Evolutionary conservation across 2,797 vertebrate species (phyloP).

Genomic region (Rhinatrema bivittatum): DNA sequence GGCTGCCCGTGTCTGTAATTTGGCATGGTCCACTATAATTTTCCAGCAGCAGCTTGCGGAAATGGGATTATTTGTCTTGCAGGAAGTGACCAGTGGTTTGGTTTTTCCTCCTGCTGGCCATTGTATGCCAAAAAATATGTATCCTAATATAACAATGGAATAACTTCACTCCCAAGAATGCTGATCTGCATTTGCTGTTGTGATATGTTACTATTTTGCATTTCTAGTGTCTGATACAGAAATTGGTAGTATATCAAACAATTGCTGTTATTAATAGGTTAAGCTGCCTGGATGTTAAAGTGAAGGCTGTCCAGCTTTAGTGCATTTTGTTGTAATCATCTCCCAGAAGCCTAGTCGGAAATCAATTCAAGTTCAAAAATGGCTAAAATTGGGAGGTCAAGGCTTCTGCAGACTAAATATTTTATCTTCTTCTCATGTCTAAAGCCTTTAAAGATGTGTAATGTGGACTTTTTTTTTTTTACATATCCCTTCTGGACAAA

Average conservation of each 20-base stretch:
- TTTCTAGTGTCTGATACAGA: slow-evolving; percentile 43
- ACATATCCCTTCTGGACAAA: slow-evolving; percentile 67
- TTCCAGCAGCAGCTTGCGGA: too few species aligned
- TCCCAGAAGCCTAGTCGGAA: slow-evolving; percentile 91
- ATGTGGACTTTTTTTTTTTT: slow-evolving; percentile 64
- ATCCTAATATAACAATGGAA: too few species aligned
- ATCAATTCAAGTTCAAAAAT: slow-evolving; percentile 89
- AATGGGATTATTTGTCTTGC: too few species aligned
- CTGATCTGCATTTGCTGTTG: too few species aligned
- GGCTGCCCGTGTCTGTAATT: too few species aligned
- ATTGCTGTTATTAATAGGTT: slow-evolving; percentile 71
- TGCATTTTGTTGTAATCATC: slow-evolving; percentile 93
- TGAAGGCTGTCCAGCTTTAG: slow-evolving; percentile 75
- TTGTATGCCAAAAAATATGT: too few species aligned
- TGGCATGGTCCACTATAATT: too few species aligned
- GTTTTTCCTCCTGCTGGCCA: too few species aligned
- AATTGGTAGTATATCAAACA: slow-evolving; percentile 61
- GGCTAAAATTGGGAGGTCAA: slow-evolving; percentile 82
- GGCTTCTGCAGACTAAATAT: slow-evolving; percentile 88
- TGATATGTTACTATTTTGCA: slow-evolving; percentile 19
- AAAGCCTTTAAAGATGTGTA: slow-evolving; percentile 83
- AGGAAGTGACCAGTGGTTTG: too few species aligned
- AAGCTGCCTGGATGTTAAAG: slow-evolving; percentile 72
- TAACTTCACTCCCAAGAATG: too few species aligned
- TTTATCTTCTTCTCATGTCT: slow-evolving; percentile 85